Conservation (phyloP, 2,797 vertebrate species). For the Anniella stebbinsi region DNA sequence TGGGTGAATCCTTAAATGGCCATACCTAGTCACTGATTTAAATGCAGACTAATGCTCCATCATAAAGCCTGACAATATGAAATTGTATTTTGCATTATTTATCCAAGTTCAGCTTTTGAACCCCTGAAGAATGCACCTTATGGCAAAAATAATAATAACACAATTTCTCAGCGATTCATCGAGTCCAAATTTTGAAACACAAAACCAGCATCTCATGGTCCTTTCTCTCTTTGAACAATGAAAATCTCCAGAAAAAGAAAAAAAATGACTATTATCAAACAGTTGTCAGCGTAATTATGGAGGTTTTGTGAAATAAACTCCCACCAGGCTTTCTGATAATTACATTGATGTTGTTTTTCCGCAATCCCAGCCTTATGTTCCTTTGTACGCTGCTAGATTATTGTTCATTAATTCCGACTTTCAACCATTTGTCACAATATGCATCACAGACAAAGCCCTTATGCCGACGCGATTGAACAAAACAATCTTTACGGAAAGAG, state of each 20-base stretch:
- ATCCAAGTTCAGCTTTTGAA: neutral
- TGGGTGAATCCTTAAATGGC: neutral
- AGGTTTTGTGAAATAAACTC: constrained; percentile 65
- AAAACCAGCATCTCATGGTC: neutral
- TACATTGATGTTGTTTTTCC: constrained; percentile 50
- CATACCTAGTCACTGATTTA: rapidly evolving
- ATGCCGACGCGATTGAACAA: constrained; percentile 49
- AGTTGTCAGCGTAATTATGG: constrained; percentile 73
- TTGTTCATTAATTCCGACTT: constrained; percentile 70
- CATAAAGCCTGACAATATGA: neutral
- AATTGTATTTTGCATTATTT: rapidly evolving
- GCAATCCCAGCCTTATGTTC: constrained; percentile 66
- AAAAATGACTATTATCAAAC: constrained; percentile 39
- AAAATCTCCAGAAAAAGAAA: constrained; percentile 39
- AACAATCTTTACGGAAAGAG: constrained; percentile 63
- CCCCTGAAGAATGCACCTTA: neutral
- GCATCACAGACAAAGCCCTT: constrained; percentile 35
- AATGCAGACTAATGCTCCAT: neutral
- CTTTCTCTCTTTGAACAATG: constrained; percentile 42
- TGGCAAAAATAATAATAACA: neutral
- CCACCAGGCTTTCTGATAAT: constrained; percentile 60
- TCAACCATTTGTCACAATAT: constrained; percentile 46
- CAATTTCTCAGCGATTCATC: constrained; percentile 1
- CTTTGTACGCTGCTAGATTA: constrained; percentile 61
- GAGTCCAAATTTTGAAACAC: neutral